phyloP scores from a whole-genome alignment of 2,888 invertebrate species.

The Congeria kusceri region DNA sequence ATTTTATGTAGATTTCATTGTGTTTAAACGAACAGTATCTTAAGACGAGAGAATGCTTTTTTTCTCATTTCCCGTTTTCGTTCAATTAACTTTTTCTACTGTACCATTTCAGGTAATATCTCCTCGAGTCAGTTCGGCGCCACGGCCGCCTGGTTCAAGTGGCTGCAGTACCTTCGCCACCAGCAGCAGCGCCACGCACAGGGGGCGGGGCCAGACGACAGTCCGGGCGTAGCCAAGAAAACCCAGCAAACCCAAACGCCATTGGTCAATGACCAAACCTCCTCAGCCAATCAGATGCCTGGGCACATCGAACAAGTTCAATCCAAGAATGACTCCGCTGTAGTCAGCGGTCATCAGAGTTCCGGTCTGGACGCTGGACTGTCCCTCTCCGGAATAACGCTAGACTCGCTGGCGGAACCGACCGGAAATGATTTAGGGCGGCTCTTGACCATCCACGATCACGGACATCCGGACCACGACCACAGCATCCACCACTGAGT shows the following conservation, averaged over 20 bases:
- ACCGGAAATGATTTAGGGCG: background rate
- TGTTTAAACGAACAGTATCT: no score
- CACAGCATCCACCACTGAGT: constrained; percentile 2
- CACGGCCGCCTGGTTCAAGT: constrained; percentile 51
- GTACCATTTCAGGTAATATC: no score
- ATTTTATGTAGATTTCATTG: no score
- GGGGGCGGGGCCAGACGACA: background rate
- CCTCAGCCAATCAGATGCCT: background rate
- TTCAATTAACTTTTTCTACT: no score
- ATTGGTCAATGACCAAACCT: background rate
- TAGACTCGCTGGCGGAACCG: no score
- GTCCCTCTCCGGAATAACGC: background rate
- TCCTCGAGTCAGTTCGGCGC: background rate
- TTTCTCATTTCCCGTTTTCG: no score
- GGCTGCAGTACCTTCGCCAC: constrained; percentile 46
- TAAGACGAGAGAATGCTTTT: no score
- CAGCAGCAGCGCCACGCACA: constrained; percentile 24
- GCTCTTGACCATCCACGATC: background rate
- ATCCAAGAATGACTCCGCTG: background rate
- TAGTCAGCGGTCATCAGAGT: background rate
- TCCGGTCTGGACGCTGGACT: background rate
- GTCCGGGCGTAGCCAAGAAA: background rate
- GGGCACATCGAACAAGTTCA: background rate
- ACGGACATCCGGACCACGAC: constrained; percentile 6
- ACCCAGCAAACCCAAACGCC: background rate